A percentile compares a stretch with the other conserved stretches of the same genome.
Evolutionary conservation across 2,888 invertebrate species (phyloP).

Genomic region (Criorhina ranunculi): DNA sequence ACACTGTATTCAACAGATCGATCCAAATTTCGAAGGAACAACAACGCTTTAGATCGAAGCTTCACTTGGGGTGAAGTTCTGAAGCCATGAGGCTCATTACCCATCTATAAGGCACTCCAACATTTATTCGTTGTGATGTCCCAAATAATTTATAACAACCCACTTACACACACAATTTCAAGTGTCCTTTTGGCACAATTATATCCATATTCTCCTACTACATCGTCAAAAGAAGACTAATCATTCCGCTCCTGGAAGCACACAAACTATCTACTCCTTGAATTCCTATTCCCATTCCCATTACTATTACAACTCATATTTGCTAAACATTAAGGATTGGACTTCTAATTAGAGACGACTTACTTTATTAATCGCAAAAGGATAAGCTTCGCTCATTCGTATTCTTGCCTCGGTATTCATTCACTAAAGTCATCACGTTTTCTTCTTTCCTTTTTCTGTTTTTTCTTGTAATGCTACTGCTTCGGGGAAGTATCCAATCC

Average conservation of each 20-base stretch:
- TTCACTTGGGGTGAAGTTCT: too few relatives aligned
- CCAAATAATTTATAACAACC: too few relatives aligned
- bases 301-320: slow-evolving; percentile 55
- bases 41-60: too few relatives aligned
- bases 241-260: slow-evolving; percentile 54
- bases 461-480: not conserved
- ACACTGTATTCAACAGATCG: too few relatives aligned
- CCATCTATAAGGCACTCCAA: too few relatives aligned
- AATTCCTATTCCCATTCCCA: slow-evolving; percentile 40
- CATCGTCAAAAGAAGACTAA: slow-evolving; percentile 18
- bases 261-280: slow-evolving; percentile 48
- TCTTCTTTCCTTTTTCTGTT: not conserved
- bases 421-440: slow-evolving; percentile 40
- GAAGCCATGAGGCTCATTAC: too few relatives aligned
- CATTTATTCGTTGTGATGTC: too few relatives aligned
- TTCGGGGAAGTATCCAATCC: not conserved
- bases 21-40: too few relatives aligned
- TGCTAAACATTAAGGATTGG: slow-evolving; percentile 57
- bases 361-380: slow-evolving; percentile 64
- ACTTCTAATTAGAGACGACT: slow-evolving; percentile 68
- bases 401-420: not conserved
- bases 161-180: slow-evolving; percentile 4
- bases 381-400: slow-evolving; percentile 36
- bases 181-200: slow-evolving; percentile 16
- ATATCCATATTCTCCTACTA: too few relatives aligned